Evolutionary conservation across 2,888 invertebrate species (phyloP).

Genomic region (Plebejus melissa): DNA sequence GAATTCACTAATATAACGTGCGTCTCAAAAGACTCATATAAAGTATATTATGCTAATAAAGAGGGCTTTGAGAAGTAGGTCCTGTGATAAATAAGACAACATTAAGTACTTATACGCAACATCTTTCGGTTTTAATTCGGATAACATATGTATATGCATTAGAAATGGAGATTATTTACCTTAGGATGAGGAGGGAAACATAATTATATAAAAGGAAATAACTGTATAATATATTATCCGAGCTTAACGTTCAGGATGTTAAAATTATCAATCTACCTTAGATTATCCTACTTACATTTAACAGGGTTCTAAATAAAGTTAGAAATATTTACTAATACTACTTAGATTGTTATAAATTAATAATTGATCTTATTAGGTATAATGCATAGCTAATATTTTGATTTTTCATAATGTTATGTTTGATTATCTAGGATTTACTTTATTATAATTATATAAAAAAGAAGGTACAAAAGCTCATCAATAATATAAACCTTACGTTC

Average conservation of each 20-base stretch:
- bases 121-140: conserved; percentile 72
- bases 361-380: too few relatives aligned
- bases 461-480: too few relatives aligned
- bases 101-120: conserved; percentile 70
- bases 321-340: too few relatives aligned
- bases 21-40: neutral
- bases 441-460: too few relatives aligned
- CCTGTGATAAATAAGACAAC: conserved; percentile 61
- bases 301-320: too few relatives aligned
- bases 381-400: too few relatives aligned
- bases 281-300: too few relatives aligned
- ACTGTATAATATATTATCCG: neutral
- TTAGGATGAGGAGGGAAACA: neutral
- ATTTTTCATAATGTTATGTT: too few relatives aligned
- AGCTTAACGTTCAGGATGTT: neutral
- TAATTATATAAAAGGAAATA: neutral
- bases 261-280: conserved; percentile 28
- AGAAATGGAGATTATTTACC: conserved; percentile 49
- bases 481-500: too few relatives aligned
- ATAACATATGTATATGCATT: conserved; percentile 69
- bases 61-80: neutral
- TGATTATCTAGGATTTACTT: too few relatives aligned
- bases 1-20: neutral
- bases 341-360: too few relatives aligned
- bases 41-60: neutral